Evolutionary conservation across 2,113 vertebrate genomes (phyloP).

Genomic region (Calyptommatus sinebrachiatus): DNA sequence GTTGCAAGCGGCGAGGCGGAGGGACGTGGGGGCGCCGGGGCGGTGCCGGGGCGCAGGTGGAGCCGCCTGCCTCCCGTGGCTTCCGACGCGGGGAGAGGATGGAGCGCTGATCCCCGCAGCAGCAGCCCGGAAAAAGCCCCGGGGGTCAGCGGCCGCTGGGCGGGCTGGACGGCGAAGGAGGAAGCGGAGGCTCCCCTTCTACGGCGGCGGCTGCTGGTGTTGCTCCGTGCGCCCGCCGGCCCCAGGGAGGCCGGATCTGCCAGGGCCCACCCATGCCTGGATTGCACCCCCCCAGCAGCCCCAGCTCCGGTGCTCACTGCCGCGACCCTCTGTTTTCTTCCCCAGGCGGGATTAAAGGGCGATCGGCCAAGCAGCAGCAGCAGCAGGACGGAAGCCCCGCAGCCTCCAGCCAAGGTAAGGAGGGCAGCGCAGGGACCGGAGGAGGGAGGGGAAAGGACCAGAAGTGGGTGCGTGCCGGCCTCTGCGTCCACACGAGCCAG

Average conservation of each 20-base stretch:
- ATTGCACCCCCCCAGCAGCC: slow-evolving; percentile 35
- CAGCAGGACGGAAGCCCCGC: slow-evolving; percentile 33
- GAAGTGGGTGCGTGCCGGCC: too few species aligned
- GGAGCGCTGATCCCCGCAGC: background rate
- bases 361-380: slow-evolving; percentile 10
- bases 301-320: slow-evolving; percentile 20
- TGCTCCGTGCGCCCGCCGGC: background rate
- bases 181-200: background rate
- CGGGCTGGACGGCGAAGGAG: background rate
- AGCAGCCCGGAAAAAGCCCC: background rate
- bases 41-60: slow-evolving; percentile 48
- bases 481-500: too few species aligned
- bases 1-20: too few species aligned
- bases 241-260: background rate
- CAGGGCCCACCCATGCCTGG: slow-evolving; percentile 46
- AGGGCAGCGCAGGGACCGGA: background rate
- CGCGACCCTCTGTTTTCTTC: slow-evolving; percentile 36
- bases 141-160: background rate
- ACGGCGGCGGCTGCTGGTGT: background rate
- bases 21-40: too few species aligned
- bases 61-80: background rate
- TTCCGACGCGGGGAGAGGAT: background rate
- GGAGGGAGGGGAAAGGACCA: background rate
- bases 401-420: slow-evolving; percentile 46
- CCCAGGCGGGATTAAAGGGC: slow-evolving; percentile 36